Evolutionary conservation across 2,797 vertebrate genomes (phyloP).

Genomic region (Falco columbarius): DNA sequence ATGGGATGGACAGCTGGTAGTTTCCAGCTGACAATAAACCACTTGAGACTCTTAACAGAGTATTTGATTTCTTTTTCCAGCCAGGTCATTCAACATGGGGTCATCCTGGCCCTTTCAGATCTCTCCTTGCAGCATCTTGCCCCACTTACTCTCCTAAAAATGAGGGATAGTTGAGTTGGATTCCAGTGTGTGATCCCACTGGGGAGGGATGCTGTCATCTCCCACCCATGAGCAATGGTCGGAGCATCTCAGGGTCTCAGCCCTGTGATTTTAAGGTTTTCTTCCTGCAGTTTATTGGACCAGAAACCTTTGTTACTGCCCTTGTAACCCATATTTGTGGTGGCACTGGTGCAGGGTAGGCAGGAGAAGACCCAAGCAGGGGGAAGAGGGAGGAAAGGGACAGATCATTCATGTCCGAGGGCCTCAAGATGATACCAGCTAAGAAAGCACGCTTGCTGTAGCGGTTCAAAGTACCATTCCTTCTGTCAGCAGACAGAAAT

Average conservation of each 20-base stretch:
- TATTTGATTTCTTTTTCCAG: neutral
- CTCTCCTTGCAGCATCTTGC: neutral
- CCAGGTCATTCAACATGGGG: neutral
- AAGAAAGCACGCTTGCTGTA: no score
- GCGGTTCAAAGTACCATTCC: neutral
- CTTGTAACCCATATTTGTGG: neutral
- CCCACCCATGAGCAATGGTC: neutral
- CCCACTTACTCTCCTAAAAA: neutral
- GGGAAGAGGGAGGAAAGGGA: neutral
- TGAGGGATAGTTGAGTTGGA: neutral
- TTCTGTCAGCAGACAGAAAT: neutral
- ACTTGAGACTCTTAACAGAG: neutral
- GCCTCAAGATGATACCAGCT: no score
- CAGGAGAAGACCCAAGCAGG: neutral
- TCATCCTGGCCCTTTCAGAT: neutral
- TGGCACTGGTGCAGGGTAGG: neutral
- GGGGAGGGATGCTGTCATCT: neutral
- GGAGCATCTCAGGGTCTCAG: neutral
- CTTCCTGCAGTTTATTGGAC: neutral
- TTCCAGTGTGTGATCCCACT: neutral
- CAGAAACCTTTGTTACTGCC: neutral
- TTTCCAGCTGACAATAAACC: neutral
- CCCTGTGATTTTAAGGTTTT: neutral
- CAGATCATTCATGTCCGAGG: rapidly evolving
- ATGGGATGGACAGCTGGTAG: neutral